Conservation (phyloP, 2,888 invertebrate genomes). For the Timema podura region DNA sequence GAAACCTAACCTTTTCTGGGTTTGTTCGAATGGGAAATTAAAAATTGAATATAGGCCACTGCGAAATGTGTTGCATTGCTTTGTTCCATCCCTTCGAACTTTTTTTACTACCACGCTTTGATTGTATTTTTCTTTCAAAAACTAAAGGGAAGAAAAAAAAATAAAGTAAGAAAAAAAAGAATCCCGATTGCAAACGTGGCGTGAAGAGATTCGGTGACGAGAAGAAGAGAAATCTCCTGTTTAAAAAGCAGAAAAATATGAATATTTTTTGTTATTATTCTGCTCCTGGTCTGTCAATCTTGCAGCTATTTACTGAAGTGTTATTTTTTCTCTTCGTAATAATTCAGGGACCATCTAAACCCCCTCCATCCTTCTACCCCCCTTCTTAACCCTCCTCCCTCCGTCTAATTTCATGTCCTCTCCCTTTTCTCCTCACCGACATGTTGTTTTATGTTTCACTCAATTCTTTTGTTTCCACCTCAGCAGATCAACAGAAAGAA, state of each 20-base stretch:
- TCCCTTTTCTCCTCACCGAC: constrained; percentile 21
- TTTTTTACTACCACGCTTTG: no score
- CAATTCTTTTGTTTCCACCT: constrained; percentile 32
- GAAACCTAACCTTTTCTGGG: no score
- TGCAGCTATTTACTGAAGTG: constrained; percentile 33
- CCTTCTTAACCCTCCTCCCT: constrained; percentile 26
- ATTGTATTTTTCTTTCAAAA: no score
- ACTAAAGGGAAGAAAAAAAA: neutral
- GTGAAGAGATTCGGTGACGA: constrained; percentile 23
- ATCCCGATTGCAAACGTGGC: constrained; percentile 14
- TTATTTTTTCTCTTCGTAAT: constrained; percentile 31
- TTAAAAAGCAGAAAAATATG: constrained; percentile 26
- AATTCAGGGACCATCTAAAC: constrained; percentile 24
- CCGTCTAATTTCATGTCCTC: constrained; percentile 27
- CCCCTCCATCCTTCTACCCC: no score
- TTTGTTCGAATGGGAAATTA: no score
- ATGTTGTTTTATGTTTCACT: constrained; percentile 33
- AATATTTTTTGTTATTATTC: constrained; percentile 22
- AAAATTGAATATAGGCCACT: no score
- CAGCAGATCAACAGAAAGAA: constrained; percentile 31
- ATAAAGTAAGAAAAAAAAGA: neutral
- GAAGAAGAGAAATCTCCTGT: constrained; percentile 16
- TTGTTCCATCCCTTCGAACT: no score
- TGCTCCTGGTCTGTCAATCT: constrained; percentile 30
- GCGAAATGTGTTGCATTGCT: no score